phyloP scores from a whole-genome alignment of 2,113 vertebrate genomes.

The Oryzias celebensis region DNA sequence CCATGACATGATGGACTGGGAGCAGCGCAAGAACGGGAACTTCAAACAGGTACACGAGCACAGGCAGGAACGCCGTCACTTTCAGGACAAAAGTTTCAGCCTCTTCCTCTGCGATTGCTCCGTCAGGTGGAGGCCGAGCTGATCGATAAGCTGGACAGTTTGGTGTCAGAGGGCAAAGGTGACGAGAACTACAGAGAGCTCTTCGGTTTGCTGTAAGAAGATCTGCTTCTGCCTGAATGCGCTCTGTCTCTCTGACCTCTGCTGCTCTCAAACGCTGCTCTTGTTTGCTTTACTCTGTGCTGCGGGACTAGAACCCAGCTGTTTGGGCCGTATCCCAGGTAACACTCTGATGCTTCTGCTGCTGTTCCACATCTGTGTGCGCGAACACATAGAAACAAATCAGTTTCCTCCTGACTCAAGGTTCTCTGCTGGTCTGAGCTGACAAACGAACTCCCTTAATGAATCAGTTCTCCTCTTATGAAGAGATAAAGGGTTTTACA shows the following conservation, averaged over 20 bases:
- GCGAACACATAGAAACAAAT: no score
- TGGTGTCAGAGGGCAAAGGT: constrained; percentile 96
- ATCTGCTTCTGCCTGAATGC: no score
- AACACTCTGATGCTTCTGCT: constrained; percentile 33
- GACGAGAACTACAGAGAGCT: constrained; percentile 99
- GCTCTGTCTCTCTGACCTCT: constrained; percentile 14
- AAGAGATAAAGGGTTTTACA: no score
- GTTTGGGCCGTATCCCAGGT: constrained; percentile 99
- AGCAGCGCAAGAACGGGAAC: constrained; percentile 96
- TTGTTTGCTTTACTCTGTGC: constrained; percentile 78
- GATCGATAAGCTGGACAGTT: constrained; percentile 96
- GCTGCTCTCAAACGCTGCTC: constrained; percentile 56
- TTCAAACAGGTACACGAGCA: constrained; percentile 88
- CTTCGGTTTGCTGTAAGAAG: constrained; percentile 92
- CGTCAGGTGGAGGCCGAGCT: constrained; percentile 93
- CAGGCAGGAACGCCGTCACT: background rate
- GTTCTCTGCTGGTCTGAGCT: no score
- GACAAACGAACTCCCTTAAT: no score
- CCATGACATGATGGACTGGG: constrained; percentile 99
- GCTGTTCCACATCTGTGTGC: no score
- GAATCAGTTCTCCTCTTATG: no score
- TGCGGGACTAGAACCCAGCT: constrained; percentile 96
- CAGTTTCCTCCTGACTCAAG: no score
- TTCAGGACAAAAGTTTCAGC: background rate
- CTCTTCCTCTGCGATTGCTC: background rate